Conservation (phyloP, 1,140 invertebrate species). For the Brachionus paranguensis region DNA sequence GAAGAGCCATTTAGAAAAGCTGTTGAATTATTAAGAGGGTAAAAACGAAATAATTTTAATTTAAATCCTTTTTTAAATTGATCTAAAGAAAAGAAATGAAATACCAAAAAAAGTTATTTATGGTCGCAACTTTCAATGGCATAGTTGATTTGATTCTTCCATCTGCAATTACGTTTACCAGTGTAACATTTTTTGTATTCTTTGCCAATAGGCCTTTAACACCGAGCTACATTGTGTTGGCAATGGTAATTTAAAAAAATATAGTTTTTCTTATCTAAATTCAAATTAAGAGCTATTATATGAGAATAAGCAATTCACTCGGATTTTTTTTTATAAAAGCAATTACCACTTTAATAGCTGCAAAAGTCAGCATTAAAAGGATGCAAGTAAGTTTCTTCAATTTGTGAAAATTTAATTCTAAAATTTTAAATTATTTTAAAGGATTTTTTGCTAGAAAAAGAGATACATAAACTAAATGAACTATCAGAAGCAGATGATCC, state of each 20-base stretch:
- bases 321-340: conserved; percentile 39
- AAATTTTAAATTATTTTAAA: background rate
- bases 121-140: background rate
- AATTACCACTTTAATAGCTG: conserved; percentile 9
- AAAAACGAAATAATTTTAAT: background rate
- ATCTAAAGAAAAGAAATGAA: conserved; percentile 19
- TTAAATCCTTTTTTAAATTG: background rate
- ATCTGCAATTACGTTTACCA: conserved; percentile 17
- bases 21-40: conserved; percentile 6
- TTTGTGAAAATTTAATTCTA: background rate
- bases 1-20: conserved; percentile 33
- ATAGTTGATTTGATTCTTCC: conserved; percentile 15
- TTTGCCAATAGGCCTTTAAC: conserved; percentile 14
- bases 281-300: background rate
- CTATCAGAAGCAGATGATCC: background rate
- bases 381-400: conserved; percentile 1
- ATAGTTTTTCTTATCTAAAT: background rate
- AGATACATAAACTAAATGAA: conserved; percentile 1
- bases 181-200: conserved; percentile 11
- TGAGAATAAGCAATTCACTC: conserved; percentile 22
- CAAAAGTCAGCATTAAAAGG: conserved; percentile 20
- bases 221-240: conserved; percentile 31
- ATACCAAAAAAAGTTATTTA: conserved; percentile 15
- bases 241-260: background rate
- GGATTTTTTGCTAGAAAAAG: background rate